Evolutionary conservation across 2,888 invertebrate species (phyloP).

Genomic region (Cantharis rustica): DNA sequence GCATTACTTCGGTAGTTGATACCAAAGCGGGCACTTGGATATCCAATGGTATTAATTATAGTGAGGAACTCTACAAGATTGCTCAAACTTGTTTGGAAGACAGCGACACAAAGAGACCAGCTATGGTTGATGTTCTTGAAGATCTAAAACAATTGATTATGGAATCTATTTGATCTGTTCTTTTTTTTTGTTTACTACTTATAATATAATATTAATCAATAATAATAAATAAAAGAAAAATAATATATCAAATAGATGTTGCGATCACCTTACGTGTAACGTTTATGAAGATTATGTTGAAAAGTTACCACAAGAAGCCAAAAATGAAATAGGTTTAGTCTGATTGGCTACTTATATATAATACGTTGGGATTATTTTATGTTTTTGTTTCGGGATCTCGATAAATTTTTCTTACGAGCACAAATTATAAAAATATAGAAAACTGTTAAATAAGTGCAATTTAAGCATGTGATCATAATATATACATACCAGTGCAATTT

Average conservation of each 20-base stretch:
- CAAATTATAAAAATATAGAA: background rate
- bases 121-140: conserved; percentile 61
- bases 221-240: too few species aligned
- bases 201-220: too few species aligned
- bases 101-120: conserved; percentile 61
- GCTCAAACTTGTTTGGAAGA: conserved; percentile 62
- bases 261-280: too few species aligned
- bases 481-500: background rate
- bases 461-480: background rate
- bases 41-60: conserved; percentile 50
- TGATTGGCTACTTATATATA: background rate
- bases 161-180: conserved; percentile 33
- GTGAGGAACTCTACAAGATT: conserved; percentile 60
- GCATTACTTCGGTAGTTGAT: conserved; percentile 62
- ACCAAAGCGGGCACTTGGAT: conserved; percentile 61
- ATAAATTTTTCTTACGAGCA: background rate
- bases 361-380: background rate
- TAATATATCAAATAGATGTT: too few species aligned
- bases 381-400: background rate
- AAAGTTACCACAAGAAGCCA: background rate
- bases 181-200: background rate
- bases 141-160: conserved; percentile 48
- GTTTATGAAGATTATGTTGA: too few species aligned
- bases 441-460: background rate
- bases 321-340: too few species aligned